Base-by-base conservation (phyloP, 1,140 invertebrate species). In the Pemphigus obesinymphae region DNA sequence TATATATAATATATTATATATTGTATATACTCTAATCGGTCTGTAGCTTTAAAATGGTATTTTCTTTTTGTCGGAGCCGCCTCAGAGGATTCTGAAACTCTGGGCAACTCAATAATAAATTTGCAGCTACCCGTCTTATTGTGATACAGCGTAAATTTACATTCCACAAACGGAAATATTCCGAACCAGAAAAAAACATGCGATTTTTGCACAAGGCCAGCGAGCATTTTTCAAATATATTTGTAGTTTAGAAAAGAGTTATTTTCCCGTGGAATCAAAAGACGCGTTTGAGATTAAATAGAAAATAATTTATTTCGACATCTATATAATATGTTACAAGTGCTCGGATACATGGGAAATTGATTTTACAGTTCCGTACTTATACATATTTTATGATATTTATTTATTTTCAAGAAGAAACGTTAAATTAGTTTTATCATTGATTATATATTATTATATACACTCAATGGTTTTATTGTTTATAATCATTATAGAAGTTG, bases 41-140 rank as follows among this genome's bases (percentile, higher is more conserved):
- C 63, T 80, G 40, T 37, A 80, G 76, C 55, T 80, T 80, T 80
- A 29, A 80, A 80, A 61, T 58, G 26, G 76, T 40, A 61, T 80
- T 58, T 73, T 73, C 34, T 61, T 80, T 80, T 80, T 61, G 50
- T 80, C 37, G 53, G 15, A 63, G 55, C 55, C 55, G 76, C 76
- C 53, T 63, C 55, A n/a, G n/a, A 45, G 53, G 53, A 80, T 80
- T 80, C 76, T 34, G 23, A 63, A 63, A 26, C 55, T 29, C 3
- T 11, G 37, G 23, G 55, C 76, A 80, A 80, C 37, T 63, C 37
- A 61, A 63, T 80, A 48, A 63, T 80, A 80, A 80, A 63, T 80
- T n/a, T n/a, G n/a, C 53, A 45, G 76, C 55, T 80, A 80, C 76
- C 37, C n/a, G 75, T 29, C 8, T 61, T 63, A 20, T 29, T n/a